Base-by-base conservation (phyloP, 1,140 invertebrate genomes). In the Ceratosolen fusciceps region DNA sequence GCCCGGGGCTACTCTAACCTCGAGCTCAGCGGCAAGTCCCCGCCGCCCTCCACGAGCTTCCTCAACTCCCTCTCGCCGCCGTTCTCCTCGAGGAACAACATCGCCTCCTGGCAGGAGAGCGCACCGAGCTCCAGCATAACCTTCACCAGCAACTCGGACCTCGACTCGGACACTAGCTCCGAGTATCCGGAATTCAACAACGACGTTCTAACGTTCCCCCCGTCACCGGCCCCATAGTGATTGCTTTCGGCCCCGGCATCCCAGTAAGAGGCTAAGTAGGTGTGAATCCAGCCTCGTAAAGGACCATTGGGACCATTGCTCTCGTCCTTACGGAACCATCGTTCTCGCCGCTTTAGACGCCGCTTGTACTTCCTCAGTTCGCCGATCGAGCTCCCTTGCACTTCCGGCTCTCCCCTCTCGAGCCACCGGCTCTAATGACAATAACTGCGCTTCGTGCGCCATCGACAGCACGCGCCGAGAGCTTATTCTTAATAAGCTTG, bases 141-240 rank as follows among this genome's bases (percentile, higher is more conserved):
- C 0, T 91, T 90, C n/a, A 91, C 90, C 0, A 90, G 88, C 52
- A 90, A 89, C 49, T 88, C 89, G 0, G 90, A 90, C 43, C 68
- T 90, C 0, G 90, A 91, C 71, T 90, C 88, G 0, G 89, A 90
- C 49, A 89, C 88, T 0, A 90, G 89, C 56, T 88, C 88, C 0
- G 90, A 91, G 39, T 91, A 90, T 80, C 89, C 89, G 0, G 90
- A 91, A 76, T 90, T 91, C 54, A 87, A 84, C 1, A 88, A 86
- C 60, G 90, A 91, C 67, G 84, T 86, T 37, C 71, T 87, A 9
- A 89, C 87, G 0, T 90, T 91, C 70, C 88, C 87, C 16, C 87
- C 88, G 4, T 90, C 89, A 9, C 88, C 88, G 39, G 88, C 89
- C 37, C 89, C 89, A 52, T 90, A 82, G 78, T 80, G 58, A 74